Evolutionary conservation across 2,113 vertebrate species (phyloP), one percentile per base, ranked within the genome.

Genomic region (Protobothrops mucrosquamatus): DNA sequence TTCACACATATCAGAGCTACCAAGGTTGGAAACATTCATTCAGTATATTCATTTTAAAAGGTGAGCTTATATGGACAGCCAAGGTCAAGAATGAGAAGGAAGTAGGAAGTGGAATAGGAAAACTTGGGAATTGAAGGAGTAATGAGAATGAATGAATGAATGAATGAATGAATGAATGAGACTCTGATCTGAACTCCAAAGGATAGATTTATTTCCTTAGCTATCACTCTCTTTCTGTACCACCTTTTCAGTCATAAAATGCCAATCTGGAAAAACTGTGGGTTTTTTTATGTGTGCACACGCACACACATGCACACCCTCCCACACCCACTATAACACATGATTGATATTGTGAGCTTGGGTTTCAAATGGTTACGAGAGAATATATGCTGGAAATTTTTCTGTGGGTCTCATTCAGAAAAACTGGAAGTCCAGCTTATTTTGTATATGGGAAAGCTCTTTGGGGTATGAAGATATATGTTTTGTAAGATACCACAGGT

Each of bases 401-500:
- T 93, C 23, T 23, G 1, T 91, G 43, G 51, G 22, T 69, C 29
- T 8, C 61, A 48, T 24, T 43, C 0, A 93, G 91, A 34, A 87
- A 24, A 48, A 94, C 34, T 92, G 93, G 88, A 92, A 61, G 56
- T 89, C 51, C 51, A 87, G 55, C 85, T 94, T 94, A 52, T 95
- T 97, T 89, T 88, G 15, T 88, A 23, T 14, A 0, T 93, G 64
- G 89, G 94, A 96, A 92, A 64, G 23, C 24, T 89, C 15, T 89
- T 94, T 39, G 46, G 94, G 88, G 92, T 56, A 89, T 74, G 59
- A 95, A 95, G 93, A 91, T 52, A 91, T 91, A 86, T 56, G 34
- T 56, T 57, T 52, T 94, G 95, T 96, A 95, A 95, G 92, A 26
- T 93, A 51, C 96, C 2, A 43, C 94, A 95, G 97, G 96, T 93